Evolutionary conservation across 1,140 invertebrate species (phyloP), one percentile per base, ranked within the genome.

Genomic region (Scaptomyza pallida): DNA sequence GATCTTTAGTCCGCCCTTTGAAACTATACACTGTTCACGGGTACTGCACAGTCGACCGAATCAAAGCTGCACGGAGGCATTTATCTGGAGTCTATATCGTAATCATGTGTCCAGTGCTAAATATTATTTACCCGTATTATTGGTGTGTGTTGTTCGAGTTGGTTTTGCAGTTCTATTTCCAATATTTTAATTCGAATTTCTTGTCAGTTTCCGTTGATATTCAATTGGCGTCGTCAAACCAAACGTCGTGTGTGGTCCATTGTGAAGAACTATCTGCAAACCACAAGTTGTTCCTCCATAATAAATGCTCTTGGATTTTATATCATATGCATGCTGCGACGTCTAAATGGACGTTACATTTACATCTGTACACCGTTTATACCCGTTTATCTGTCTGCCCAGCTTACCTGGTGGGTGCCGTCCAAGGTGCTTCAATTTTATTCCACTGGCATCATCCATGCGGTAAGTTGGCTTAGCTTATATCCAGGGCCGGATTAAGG

Each of bases 11-110:
- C 19, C 13, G 35, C 78, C 83, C 6, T 13, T 82, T 2, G 70
- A 70, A 33, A 50, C 33, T 0, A 0, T 78, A 1, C 51, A 67
- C 12, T 89, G 83, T 16, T 45, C 60, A 1, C n/a, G 19, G 2
- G 8, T 82, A 16, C 1, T 86, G 10, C 83, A 89, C 37, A 57
- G 45, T n/a, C 30, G n/a, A 17, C 65, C 74, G 8, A 23, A 72
- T 44, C 75, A 74, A 19, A 73, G 57, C 19, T 89, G 83, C 47
- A 76, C 63, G 0, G 21, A 75, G 41, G 56, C 78, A 0, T 37
- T 81, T 1, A 17, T 80, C 12, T 78, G 82, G 81, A 86, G 71
- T 56, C 15, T 86, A 2, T 86, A 69, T 17, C 74, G 77, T 6
- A 81, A 79, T 51, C 65, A 78, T 51, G 41, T 85, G 44, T 80